A percentile compares a stretch with the other conserved stretches of the same genome.
phyloP scores from a whole-genome alignment of 2,888 invertebrate genomes.

The Sipha maydis region DNA sequence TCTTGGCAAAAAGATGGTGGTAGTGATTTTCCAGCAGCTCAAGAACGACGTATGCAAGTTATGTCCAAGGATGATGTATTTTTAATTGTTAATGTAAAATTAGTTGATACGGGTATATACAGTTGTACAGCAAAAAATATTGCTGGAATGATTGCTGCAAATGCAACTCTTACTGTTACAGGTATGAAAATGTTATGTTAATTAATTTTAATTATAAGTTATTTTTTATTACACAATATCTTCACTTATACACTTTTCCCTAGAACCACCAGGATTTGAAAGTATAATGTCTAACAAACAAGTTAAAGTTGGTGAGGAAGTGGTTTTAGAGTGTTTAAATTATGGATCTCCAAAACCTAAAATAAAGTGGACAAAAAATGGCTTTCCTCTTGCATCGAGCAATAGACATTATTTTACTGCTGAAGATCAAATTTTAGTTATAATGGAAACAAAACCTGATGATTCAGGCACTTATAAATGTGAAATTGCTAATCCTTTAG shows the following conservation, averaged over 20 bases:
- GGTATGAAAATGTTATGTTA: constrained; percentile 66
- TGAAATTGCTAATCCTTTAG: constrained; percentile 86
- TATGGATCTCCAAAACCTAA: constrained; percentile 85
- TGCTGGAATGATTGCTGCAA: constrained; percentile 86
- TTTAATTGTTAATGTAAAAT: constrained; percentile 91
- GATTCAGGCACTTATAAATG: constrained; percentile 92
- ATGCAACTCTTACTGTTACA: constrained; percentile 84
- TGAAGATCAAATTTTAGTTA: constrained; percentile 87
- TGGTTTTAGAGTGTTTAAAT: constrained; percentile 89
- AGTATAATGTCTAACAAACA: constrained; percentile 88
- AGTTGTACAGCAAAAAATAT: constrained; percentile 92
- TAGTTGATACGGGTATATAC: constrained; percentile 89
- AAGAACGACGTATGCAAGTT: constrained; percentile 91
- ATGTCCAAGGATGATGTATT: constrained; percentile 91
- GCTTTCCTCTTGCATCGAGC: constrained; percentile 76
- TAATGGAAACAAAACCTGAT: constrained; percentile 79
- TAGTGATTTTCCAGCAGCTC: constrained; percentile 92
- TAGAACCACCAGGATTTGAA: constrained; percentile 87
- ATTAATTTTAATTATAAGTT: constrained; percentile 21
- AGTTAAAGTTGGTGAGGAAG: constrained; percentile 82
- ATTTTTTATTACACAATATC: constrained; percentile 40
- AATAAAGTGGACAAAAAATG: constrained; percentile 88
- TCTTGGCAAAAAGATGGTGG: constrained; percentile 93
- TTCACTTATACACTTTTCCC: constrained; percentile 63
- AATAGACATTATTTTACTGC: constrained; percentile 88